Evolutionary conservation across 2,888 invertebrate species (phyloP).

Genomic region (Hydraecia micacea): DNA sequence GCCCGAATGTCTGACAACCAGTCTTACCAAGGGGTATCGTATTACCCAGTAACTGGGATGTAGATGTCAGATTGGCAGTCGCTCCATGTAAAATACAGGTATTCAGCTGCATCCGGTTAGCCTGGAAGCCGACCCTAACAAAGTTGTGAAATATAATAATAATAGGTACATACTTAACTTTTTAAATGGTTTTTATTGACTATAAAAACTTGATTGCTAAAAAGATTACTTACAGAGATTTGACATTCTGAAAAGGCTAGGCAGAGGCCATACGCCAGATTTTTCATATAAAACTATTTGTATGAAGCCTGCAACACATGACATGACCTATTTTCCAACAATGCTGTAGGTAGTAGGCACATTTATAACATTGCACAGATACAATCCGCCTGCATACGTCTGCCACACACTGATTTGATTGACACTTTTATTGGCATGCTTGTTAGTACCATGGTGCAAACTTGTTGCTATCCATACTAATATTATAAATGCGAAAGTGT

Average conservation of each 20-base stretch:
- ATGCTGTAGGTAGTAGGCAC: neutral
- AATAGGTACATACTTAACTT: too few species aligned
- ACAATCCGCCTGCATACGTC: slow-evolving; percentile 4
- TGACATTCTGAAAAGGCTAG: neutral
- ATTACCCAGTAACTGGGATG: too few species aligned
- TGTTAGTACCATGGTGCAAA: neutral
- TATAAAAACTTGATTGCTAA: neutral
- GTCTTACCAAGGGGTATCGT: too few species aligned
- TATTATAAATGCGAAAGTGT: too few species aligned
- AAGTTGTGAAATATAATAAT: neutral
- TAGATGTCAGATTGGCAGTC: neutral
- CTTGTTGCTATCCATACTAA: slow-evolving; percentile 12
- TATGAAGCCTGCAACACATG: neutral
- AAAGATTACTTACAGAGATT: neutral
- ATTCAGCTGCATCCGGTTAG: neutral
- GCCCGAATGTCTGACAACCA: too few species aligned
- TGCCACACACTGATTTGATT: slow-evolving; percentile 32
- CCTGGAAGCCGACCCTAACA: neutral
- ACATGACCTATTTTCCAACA: slow-evolving; percentile 11
- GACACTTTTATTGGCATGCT: slow-evolving; percentile 25
- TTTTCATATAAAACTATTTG: neutral
- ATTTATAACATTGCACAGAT: neutral
- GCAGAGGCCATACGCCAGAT: neutral
- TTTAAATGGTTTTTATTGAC: too few species aligned
- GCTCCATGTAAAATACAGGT: neutral